Percentiles rank a stretch among this genome's conserved stretches.
These are phyloP conservation scores for Eretmodus cyanostictus DNA, from an alignment of 2,113 vertebrate species.

Conservation along the genomic window DNA sequence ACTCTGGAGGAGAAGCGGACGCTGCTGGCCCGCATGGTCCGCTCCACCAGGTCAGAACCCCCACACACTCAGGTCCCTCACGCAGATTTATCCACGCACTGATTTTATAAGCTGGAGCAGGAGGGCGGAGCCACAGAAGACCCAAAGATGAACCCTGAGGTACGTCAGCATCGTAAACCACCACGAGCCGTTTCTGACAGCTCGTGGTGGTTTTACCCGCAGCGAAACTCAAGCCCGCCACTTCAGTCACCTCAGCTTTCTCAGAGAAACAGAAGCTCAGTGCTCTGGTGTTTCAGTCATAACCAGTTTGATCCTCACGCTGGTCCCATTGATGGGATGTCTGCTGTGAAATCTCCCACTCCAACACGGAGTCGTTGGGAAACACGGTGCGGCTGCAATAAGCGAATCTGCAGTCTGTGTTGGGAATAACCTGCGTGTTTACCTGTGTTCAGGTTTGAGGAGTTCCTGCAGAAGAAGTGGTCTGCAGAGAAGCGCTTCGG, in stretches of 20 bases:
- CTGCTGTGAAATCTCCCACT: neutral
- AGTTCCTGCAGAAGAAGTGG: constrained; percentile 97
- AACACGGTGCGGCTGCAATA: neutral
- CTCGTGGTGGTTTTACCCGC: neutral
- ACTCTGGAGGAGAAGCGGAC: constrained; percentile 92
- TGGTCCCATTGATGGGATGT: neutral
- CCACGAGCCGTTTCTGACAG: neutral
- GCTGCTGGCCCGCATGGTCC: constrained; percentile 87
- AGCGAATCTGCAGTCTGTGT: rapidly evolving
- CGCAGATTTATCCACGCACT: neutral
- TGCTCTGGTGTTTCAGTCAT: neutral
- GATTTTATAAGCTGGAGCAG: neutral
- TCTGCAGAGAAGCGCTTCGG: constrained; percentile 97
- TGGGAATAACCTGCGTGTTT: neutral
- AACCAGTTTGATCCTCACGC: neutral
- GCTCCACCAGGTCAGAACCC: constrained; percentile 84
- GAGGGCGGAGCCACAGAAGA: neutral
- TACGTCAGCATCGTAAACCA: neutral
- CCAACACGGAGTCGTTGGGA: neutral
- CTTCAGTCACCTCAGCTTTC: neutral
- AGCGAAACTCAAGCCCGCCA: neutral
- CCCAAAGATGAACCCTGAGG: neutral
- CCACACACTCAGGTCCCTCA: neutral
- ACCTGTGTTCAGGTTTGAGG: constrained; percentile 82
- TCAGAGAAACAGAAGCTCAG: neutral